Evolutionary conservation across 2,888 invertebrate species (phyloP).

Genomic region (Callimorpha dominula): DNA sequence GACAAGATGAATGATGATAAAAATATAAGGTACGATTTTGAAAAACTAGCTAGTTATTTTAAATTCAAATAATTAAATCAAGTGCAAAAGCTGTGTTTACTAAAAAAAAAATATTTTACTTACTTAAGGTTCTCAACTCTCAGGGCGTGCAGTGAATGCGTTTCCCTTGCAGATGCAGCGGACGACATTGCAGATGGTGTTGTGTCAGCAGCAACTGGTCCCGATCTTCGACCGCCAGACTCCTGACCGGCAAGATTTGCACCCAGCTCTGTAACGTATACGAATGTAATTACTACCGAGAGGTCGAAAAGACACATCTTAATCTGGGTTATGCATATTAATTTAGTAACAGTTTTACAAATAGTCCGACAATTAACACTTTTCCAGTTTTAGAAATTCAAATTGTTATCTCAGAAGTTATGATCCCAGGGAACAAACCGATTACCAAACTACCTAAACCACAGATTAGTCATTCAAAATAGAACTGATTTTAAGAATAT

Average conservation of each 20-base stretch:
- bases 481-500: background rate
- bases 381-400: no score
- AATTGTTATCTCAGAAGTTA: background rate
- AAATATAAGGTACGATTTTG: no score
- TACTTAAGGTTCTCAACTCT: constrained; percentile 79
- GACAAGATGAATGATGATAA: no score
- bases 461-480: background rate
- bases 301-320: background rate
- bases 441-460: background rate
- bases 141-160: constrained; percentile 60
- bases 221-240: constrained; percentile 73
- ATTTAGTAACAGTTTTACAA: no score
- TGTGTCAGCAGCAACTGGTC: constrained; percentile 77
- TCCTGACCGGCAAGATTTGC: constrained; percentile 94
- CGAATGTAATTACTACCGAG: background rate
- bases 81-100: background rate
- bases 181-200: constrained; percentile 79
- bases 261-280: constrained; percentile 89
- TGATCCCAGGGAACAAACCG: background rate
- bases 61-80: background rate
- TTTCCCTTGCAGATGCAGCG: constrained; percentile 74
- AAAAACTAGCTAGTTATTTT: background rate
- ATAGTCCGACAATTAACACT: background rate
- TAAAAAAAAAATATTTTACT: background rate
- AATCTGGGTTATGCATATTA: no score